These are phyloP conservation scores for Luffia ferchaultella DNA, from an alignment of 2,888 invertebrate genomes.

Conservation along the genomic window DNA sequence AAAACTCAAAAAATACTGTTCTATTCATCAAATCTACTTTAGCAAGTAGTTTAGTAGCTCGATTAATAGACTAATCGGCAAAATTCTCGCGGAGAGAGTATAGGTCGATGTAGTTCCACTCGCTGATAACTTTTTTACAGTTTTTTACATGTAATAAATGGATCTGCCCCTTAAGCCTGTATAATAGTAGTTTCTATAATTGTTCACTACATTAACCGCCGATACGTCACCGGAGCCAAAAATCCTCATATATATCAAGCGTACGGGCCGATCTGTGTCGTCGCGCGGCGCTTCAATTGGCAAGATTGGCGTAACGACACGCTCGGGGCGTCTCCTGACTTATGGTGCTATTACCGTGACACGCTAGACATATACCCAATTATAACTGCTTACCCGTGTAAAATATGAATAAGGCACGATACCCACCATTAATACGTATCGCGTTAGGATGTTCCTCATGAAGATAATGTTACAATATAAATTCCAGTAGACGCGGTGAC, in stretches of 20 bases:
- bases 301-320: constrained; percentile 57
- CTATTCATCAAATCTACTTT: no score
- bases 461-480: constrained; percentile 58
- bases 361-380: constrained; percentile 60
- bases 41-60: no score
- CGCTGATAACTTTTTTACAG: no score
- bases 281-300: constrained; percentile 39
- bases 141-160: no score
- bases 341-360: constrained; percentile 57
- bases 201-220: no score
- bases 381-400: constrained; percentile 46
- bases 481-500: constrained; percentile 45
- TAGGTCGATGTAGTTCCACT: no score
- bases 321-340: constrained; percentile 40
- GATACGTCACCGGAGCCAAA: no score
- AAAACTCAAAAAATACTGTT: no score
- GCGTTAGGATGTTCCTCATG: constrained; percentile 39
- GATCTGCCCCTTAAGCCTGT: no score
- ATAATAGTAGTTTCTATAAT: no score
- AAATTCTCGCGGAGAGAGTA: no score
- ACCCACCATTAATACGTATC: constrained; percentile 41
- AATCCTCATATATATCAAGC: constrained; percentile 52
- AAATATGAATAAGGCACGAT: constrained; percentile 51
- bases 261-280: constrained; percentile 20
- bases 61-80: no score